Evolutionary conservation across 92 coral and sea anemone genomes (phyloP).

Genomic region (Phenganax marumi): DNA sequence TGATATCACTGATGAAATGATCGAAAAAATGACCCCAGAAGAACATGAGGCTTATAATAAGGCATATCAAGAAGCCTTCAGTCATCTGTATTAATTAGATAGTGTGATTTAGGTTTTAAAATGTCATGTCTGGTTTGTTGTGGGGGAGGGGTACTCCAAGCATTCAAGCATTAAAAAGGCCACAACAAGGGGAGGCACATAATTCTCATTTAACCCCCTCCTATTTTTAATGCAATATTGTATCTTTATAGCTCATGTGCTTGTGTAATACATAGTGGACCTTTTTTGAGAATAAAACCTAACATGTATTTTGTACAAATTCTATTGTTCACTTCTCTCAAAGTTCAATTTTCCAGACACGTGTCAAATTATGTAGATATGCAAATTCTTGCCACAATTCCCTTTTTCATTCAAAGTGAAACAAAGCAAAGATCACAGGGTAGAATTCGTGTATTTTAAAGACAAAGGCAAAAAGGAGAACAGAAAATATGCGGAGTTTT

Average conservation of each 20-base stretch:
- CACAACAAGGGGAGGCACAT: no score
- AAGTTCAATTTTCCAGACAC: neutral
- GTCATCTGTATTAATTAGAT: conserved; percentile 62
- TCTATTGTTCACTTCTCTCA: neutral
- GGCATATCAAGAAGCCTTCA: conserved; percentile 84
- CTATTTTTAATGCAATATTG: no score
- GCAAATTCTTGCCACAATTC: neutral
- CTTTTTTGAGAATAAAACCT: no score
- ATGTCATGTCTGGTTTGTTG: neutral
- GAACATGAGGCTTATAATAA: conserved; percentile 91
- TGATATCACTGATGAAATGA: conserved; percentile 90
- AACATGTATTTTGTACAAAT: neutral
- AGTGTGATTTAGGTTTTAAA: neutral
- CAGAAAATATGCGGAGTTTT: neutral
- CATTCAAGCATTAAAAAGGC: no score
- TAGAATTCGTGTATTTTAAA: neutral
- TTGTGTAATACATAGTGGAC: no score
- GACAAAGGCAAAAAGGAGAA: neutral
- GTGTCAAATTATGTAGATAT: neutral
- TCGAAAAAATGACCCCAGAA: conserved; percentile 80
- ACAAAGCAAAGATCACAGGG: neutral
- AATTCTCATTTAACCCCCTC: no score
- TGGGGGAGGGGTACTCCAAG: no score
- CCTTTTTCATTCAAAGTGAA: neutral
- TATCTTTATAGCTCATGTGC: no score